phyloP scores from a whole-genome alignment of 2,797 vertebrate species.

The Sebastes hubbsi region DNA sequence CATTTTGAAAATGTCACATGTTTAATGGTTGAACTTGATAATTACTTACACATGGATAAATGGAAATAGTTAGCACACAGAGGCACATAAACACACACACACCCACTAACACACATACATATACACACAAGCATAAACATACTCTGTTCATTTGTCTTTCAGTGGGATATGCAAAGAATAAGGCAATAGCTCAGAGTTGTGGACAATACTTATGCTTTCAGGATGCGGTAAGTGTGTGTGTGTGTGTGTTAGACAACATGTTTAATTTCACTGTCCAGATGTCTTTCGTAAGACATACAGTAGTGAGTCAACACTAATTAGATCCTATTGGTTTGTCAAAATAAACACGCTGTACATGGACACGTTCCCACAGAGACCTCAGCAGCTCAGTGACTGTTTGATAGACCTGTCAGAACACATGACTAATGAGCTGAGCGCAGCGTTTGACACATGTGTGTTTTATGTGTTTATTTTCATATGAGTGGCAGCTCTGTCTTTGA shows the following conservation, averaged over 20 bases:
- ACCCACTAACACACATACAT: background rate
- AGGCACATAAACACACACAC: background rate
- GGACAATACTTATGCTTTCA: constrained; percentile 93
- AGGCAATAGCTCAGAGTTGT: constrained; percentile 88
- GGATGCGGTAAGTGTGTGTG: constrained; percentile 89
- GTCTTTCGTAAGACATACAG: constrained; percentile 31
- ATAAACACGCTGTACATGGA: background rate
- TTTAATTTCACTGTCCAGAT: constrained; percentile 17
- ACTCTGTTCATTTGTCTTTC: constrained; percentile 61
- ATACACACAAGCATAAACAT: background rate
- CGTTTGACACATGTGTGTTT: constrained; percentile 10
- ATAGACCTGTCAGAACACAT: constrained; percentile 44
- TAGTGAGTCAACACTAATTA: constrained; percentile 40
- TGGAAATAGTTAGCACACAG: background rate
- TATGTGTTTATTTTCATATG: background rate
- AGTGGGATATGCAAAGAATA: constrained; percentile 97
- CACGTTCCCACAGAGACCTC: constrained; percentile 13
- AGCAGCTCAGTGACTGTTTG: constrained; percentile 23
- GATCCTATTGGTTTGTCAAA: constrained; percentile 19
- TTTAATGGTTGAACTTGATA: background rate
- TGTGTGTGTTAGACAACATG: background rate
- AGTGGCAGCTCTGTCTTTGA: constrained; percentile 1
- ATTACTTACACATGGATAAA: background rate
- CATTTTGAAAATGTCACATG: background rate
- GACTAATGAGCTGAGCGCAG: constrained; percentile 20